Evolutionary conservation across 2,888 invertebrate genomes (phyloP), one percentile per base, ranked within the genome.

Genomic region (Ophion slaviceki): DNA sequence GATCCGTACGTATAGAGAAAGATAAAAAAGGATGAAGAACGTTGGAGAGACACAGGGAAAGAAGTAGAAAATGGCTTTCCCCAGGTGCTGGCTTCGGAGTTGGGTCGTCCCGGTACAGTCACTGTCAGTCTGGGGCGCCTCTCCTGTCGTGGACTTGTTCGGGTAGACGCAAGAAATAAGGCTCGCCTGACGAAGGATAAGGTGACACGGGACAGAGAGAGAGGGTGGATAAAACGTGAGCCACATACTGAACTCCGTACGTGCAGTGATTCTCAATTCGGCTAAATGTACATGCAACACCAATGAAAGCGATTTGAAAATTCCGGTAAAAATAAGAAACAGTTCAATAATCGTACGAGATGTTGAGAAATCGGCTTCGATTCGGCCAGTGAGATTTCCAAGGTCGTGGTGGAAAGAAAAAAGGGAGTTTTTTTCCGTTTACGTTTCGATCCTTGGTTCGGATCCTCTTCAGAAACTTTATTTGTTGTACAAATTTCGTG

Each of bases 211-310:
- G 81, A 68, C 76, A 24, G 24, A 81, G 47, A 59, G 77, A 57
- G 78, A 83, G 61, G 86, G 71, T 76, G 86, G 84, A 89, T 87
- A 86, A 88, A 86, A 89, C 88, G 89, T 82, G 88, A 89, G 84
- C 78, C 85, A 88, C 87, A 87, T 89, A 88, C 84, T 84, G 79
- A 81, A 24, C 67, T 70, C 67, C 59, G 47, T 70, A 74, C 76
- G 70, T 84, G 64, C 87, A 74, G 67, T 80, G 87, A 84, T 87
- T 88, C 89, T 90, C 90, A 89, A 89, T 89, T 74, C 17, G 20
- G 11, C 45, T 6, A 67, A 36, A 57, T 45, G 66, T 53, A 57
- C 17, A 53, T 4, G 17, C 3, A n/a, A 11, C 10, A 8, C 36
- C 11, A 57, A 61, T 11, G 20, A 71, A 62, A 47, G 70, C 10